Base-by-base conservation (phyloP, 1,140 invertebrate species). In the Drosophila sp. region DNA sequence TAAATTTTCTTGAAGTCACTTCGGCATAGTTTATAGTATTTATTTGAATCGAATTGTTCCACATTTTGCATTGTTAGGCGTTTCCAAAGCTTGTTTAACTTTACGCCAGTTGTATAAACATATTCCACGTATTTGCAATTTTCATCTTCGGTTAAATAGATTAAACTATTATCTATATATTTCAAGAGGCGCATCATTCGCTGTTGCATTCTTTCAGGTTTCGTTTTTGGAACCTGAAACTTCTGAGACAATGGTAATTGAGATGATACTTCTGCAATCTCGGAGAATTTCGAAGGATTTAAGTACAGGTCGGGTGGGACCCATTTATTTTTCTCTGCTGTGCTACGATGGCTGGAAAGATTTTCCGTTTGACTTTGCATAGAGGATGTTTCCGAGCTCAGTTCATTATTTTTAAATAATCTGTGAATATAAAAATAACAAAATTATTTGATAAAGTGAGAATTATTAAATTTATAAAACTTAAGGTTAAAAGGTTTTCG, bases 1-100 rank as follows among this genome's bases (percentile, higher is more conserved):
- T 58, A 58, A 17, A 58, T 58, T 25, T 38, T 10, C 56, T 58
- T 38, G 38, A 58, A 58, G 33, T 58, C 56, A 25, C 38, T 58
- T 10, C 23, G 32, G 32, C 56, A 58, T 58, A 58, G 6, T 32
- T 58, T 38, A 38, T 58, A 58, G 32, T 32, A 25, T 25, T 58
- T 58, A 2, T 23, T 10, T 3, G 56, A 25, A 1, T 58, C 32
- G 10, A 58, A 58, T 38, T 58, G 17, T 4, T 38, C 56, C 35
- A 38, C 23, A 17, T 35, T 58, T 23, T 58, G 56, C 32, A 35
- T 33, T 7, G 56, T 58, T 10, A 58, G 56, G 25, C 56, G 56
- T 3, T 35, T 35, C 56, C 56, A 58, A 8, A 58, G 32, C 11
- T 23, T 38, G n/a, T 58, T 58, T 35, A 58, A 25, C 29, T 58